Evolutionary conservation across 2,797 vertebrate species (phyloP), one percentile per base, ranked within the genome.

Genomic region (Triplophysa yarkandensis): DNA sequence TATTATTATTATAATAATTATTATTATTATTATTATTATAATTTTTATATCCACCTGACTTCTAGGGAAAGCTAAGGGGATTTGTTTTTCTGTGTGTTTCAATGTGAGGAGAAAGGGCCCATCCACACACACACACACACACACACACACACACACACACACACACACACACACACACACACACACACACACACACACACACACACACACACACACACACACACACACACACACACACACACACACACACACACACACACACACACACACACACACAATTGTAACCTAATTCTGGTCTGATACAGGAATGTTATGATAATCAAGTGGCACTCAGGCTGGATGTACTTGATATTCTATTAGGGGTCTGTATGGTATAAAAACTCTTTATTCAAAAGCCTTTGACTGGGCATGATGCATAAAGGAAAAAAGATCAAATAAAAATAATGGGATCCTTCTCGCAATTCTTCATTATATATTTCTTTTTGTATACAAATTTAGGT

Each of bases 251-350:
- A 44, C 25, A 58, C 34, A 48, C 64, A 67, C 43, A 7, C 39
- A 52, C 44, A 66, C 17, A 11, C 48, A 44, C 55, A 61, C 39
- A 71, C 44, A 55, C 36, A 67, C 11, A 52, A 52, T 32, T 58
- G 64, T 50, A 62, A 60, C 58, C 27, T 68, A 52, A 68, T 41
- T 34, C 14, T 68, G 23, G 71, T 57, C 32, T 66, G 73, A 54
- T 25, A 27, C 77, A 64, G 65, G 71, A 83, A 74, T 58, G 39
- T 32, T 19, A 46, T 23, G 71, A 83, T 78, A 80, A 81, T 75
- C 74, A 73, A 72, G 58, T 63, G 55, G 43, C 57, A 65, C 41
- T 72, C 68, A 36, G 14, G 43, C 36, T 44, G 34, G 39, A 55
- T 64, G 8, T 44, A 9, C 58, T 60, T 62, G 74, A 52, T 48